Conservation (phyloP, 2,113 vertebrate genomes). For the Anhinga rufa region DNA sequence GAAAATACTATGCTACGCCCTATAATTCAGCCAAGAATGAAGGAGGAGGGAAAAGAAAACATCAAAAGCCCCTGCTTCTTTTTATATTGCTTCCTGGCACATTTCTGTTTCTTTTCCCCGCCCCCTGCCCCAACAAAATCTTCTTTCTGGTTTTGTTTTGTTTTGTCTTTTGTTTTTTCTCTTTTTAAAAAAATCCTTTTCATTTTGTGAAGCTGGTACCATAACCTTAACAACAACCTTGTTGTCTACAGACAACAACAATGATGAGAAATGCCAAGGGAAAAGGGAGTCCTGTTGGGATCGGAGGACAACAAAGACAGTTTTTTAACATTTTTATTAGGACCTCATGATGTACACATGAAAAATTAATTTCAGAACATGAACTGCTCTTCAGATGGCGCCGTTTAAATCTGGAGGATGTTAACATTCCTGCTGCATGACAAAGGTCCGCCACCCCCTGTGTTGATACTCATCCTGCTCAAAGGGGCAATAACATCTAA, state of each 20-base stretch:
- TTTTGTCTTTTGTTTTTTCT: neutral
- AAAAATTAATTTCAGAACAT: slow-evolving; percentile 61
- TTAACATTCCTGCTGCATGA: slow-evolving; percentile 47
- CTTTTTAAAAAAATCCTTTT: neutral
- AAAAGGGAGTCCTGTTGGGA: neutral
- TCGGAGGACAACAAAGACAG: neutral
- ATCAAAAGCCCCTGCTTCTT: slow-evolving; percentile 26
- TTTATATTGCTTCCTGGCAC: slow-evolving; percentile 45
- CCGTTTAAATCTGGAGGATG: slow-evolving; percentile 17
- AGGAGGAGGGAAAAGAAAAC: slow-evolving; percentile 26
- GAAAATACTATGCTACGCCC: slow-evolving; percentile 33
- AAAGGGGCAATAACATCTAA: neutral
- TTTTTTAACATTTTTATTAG: slow-evolving; percentile 48
- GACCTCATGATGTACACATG: slow-evolving; percentile 53
- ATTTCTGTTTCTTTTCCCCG: neutral
- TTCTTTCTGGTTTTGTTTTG: neutral
- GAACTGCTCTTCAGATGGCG: slow-evolving; percentile 36
- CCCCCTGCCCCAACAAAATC: neutral
- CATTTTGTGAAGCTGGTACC: neutral
- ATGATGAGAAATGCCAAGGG: neutral
- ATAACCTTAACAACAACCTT: slow-evolving; percentile 18
- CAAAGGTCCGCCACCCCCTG: neutral
- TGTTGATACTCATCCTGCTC: neutral
- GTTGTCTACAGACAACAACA: neutral
- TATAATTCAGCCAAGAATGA: slow-evolving; percentile 32